Conservation (phyloP, 2,797 vertebrate species). For the Tympanoctomys barrerae region DNA sequence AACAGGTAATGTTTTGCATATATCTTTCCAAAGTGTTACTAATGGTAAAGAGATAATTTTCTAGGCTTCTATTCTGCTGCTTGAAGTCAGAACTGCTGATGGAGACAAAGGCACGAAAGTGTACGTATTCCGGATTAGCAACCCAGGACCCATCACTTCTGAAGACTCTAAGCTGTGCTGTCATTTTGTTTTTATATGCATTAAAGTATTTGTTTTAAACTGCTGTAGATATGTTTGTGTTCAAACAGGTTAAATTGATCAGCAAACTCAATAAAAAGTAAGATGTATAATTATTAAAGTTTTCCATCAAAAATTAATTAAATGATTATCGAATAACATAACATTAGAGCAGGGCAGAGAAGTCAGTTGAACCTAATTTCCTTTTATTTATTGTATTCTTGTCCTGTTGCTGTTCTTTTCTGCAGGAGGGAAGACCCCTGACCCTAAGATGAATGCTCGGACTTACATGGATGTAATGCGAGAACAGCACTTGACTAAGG, state of each 20-base stretch:
- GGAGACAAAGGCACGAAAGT: slow-evolving; percentile 99
- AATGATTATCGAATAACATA: slow-evolving; percentile 89
- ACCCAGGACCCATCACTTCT: slow-evolving; percentile 99
- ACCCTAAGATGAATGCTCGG: slow-evolving; percentile 98
- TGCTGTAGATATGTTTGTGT: slow-evolving; percentile 92
- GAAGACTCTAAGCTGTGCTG: slow-evolving; percentile 98
- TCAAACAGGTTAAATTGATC: slow-evolving; percentile 94
- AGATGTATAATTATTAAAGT: slow-evolving; percentile 90
- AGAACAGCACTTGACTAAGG: slow-evolving; percentile 99
- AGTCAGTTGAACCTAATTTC: slow-evolving; percentile 84
- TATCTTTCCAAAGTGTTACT: slow-evolving; percentile 99
- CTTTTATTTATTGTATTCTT: slow-evolving; percentile 93
- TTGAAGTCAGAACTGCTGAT: slow-evolving; percentile 99
- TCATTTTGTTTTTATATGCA: slow-evolving; percentile 96
- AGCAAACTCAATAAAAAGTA: slow-evolving; percentile 92
- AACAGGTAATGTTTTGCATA: slow-evolving; percentile 99
- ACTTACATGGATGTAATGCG: slow-evolving; percentile 99
- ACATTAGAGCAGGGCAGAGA: slow-evolving; percentile 90
- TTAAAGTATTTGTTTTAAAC: slow-evolving; percentile 92
- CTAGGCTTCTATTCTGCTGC: slow-evolving; percentile 99
- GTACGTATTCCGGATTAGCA: slow-evolving; percentile 99
- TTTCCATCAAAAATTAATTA: slow-evolving; percentile 90
- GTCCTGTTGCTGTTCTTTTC: slow-evolving; percentile 97
- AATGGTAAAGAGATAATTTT: slow-evolving; percentile 99
- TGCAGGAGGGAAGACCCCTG: slow-evolving; percentile 99